A percentile compares a stretch with the other conserved stretches of the same genome.
These are phyloP conservation scores for Channallabes apus DNA, from an alignment of 2,797 vertebrate species.

Conservation along the genomic window DNA sequence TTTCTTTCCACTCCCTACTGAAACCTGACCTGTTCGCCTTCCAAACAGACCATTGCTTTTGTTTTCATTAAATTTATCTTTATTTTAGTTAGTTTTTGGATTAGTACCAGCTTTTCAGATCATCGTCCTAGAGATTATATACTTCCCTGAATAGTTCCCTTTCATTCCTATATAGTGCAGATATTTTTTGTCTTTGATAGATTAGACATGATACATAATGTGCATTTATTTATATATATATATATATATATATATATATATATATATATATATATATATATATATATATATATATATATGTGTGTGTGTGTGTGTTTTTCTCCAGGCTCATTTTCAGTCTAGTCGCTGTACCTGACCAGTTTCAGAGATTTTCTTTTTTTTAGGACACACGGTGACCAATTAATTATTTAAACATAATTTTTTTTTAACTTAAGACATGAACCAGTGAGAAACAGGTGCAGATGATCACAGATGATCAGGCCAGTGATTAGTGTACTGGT, in stretches of 20 bases:
- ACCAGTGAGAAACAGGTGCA: too few relatives aligned
- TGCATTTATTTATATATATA: neutral
- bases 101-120: neutral
- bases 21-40: neutral
- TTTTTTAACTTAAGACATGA: too few relatives aligned
- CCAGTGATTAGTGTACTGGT: too few relatives aligned
- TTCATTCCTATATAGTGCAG: neutral
- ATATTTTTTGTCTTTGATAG: neutral
- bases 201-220: neutral
- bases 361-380: too few relatives aligned
- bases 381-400: too few relatives aligned
- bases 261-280: too few relatives aligned
- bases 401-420: too few relatives aligned
- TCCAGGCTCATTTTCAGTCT: too few relatives aligned
- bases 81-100: slow-evolving; percentile 1
- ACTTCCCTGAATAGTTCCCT: neutral
- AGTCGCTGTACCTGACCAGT: too few relatives aligned
- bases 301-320: too few relatives aligned
- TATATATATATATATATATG: too few relatives aligned
- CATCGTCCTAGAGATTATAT: neutral
- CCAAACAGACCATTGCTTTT: neutral
- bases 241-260: neutral
- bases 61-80: neutral
- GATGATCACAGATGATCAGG: too few relatives aligned
- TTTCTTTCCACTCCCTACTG: neutral